Conservation (phyloP, 1,140 invertebrate species). For the Listronotus oregonensis region DNA sequence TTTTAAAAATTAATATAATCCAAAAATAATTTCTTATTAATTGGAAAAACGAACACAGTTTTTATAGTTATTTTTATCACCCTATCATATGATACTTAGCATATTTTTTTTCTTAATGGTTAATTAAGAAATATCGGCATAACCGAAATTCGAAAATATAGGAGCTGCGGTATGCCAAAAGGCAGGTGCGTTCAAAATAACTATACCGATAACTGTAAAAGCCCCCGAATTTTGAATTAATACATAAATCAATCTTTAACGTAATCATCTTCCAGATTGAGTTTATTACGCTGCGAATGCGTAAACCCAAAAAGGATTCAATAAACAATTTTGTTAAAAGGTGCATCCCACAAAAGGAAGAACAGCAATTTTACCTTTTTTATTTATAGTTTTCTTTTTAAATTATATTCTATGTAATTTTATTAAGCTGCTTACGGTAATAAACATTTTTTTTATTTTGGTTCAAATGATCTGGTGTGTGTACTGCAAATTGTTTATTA, state of each 20-base stretch:
- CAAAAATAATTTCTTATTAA: too few species aligned
- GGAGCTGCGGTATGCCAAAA: conserved; percentile 8
- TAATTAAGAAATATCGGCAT: conserved; percentile 11
- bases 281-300: conserved; percentile 23
- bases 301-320: conserved; percentile 14
- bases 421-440: too few species aligned
- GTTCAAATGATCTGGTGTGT: too few species aligned
- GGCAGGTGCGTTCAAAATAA: conserved; percentile 20
- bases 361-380: too few species aligned
- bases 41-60: too few species aligned
- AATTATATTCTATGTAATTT: too few species aligned
- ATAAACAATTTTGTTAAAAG: conserved; percentile 18
- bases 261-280: conserved; percentile 23
- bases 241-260: conserved; percentile 26
- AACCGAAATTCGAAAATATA: conserved; percentile 13
- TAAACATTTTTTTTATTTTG: too few species aligned
- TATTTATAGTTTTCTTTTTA: too few species aligned
- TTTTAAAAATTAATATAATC: too few species aligned
- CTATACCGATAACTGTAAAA: conserved; percentile 24
- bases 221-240: conserved; percentile 22
- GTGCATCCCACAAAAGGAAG: too few species aligned
- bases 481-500: neutral
- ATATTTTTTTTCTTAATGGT: neutral
- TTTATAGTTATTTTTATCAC: too few species aligned
- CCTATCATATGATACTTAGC: too few species aligned